Evolutionary conservation across 2,888 invertebrate genomes (phyloP).

Genomic region (Stratiomys singularior): DNA sequence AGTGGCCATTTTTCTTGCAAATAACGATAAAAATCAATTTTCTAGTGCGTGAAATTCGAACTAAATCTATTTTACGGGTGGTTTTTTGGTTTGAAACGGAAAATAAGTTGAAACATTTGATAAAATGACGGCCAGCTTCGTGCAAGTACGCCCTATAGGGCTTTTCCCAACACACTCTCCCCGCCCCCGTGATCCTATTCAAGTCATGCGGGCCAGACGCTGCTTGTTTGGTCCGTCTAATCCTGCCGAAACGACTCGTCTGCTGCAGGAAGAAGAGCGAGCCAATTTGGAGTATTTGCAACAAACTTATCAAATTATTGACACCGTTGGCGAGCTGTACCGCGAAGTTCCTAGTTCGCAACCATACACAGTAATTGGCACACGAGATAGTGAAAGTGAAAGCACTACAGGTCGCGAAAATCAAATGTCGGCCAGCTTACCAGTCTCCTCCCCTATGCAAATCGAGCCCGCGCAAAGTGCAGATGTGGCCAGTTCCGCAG

Average conservation of each 20-base stretch:
- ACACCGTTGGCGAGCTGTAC: background rate
- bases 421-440: too few species aligned
- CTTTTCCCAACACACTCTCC: background rate
- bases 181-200: background rate
- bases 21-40: background rate
- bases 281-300: background rate
- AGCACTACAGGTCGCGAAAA: background rate
- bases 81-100: background rate
- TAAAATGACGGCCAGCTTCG: conserved; percentile 49
- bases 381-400: background rate
- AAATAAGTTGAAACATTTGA: background rate
- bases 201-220: conserved; percentile 39
- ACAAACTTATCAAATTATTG: conserved; percentile 9
- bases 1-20: background rate
- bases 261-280: conserved; percentile 43
- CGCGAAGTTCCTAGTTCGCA: background rate
- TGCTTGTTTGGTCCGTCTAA: conserved; percentile 49
- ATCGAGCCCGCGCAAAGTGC: background rate
- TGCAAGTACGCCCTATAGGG: conserved; percentile 42
- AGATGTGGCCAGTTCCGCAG: background rate
- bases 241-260: conserved; percentile 41
- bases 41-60: too few species aligned
- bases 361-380: background rate
- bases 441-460: background rate
- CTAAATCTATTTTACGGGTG: too few species aligned